A percentile compares a stretch with the other conserved stretches of the same genome.
phyloP scores from a whole-genome alignment of 1,140 invertebrate species.

The Nasonia giraulti region DNA sequence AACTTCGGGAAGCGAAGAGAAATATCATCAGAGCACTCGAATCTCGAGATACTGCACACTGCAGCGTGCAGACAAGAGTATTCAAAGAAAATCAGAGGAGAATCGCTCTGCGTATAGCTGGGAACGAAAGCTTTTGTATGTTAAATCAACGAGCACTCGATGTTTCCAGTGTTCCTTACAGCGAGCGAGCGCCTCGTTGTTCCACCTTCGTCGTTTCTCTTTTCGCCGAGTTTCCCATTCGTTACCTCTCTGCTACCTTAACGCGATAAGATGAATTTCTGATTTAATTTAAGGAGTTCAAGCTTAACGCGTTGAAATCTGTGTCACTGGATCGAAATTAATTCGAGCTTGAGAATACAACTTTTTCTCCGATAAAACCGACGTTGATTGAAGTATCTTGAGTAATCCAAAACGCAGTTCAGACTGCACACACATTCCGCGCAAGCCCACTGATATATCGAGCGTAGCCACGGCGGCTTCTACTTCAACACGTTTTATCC shows the following conservation, averaged over 20 bases:
- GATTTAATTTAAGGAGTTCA: not conserved
- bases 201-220: not conserved
- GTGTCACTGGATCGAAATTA: conserved; percentile 3
- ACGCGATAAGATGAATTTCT: conserved; percentile 16
- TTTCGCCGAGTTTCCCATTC: conserved; percentile 14
- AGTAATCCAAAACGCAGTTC: not conserved
- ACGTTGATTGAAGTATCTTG: too few relatives aligned
- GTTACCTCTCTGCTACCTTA: not conserved
- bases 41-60: not conserved
- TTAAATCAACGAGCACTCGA: conserved; percentile 33
- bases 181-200: not conserved
- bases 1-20: not conserved
- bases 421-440: not conserved
- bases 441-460: not conserved
- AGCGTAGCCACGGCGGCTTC: not conserved
- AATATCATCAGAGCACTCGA: not conserved
- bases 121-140: conserved; percentile 26
- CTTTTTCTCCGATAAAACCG: not conserved
- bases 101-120: too few relatives aligned
- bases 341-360: not conserved
- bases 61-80: not conserved
- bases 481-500: conserved; percentile 24
- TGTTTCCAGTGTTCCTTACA: not conserved
- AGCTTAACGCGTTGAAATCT: not conserved
- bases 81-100: conserved; percentile 5